A percentile compares a stretch with the other conserved stretches of the same genome.
These are phyloP conservation scores for Pseudopodoces humilis DNA, from an alignment of 2,113 vertebrate species.

Conservation along the genomic window DNA sequence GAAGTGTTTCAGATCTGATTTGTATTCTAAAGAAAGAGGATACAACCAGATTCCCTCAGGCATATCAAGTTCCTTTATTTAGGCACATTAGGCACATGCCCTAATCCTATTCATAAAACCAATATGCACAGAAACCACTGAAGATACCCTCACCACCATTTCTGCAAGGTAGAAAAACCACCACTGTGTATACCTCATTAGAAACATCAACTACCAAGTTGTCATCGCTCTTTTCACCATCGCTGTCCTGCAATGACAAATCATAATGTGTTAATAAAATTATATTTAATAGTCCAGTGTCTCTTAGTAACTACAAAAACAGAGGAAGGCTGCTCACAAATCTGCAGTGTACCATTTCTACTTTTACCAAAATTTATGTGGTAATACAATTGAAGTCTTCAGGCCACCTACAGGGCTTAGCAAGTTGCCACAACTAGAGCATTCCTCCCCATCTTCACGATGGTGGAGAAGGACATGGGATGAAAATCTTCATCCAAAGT, in stretches of 20 bases:
- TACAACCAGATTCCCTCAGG: neutral
- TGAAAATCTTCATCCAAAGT: neutral
- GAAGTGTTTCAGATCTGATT: neutral
- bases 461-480: neutral
- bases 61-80: neutral
- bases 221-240: conserved; percentile 86
- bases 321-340: neutral
- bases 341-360: neutral
- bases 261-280: neutral
- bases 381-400: neutral
- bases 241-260: conserved; percentile 80
- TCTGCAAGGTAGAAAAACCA: neutral
- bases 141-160: neutral
- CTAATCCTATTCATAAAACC: neutral
- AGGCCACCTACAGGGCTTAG: neutral
- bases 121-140: neutral
- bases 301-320: neutral
- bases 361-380: neutral
- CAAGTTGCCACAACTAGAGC: neutral
- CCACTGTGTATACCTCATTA: conserved; percentile 78
- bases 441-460: neutral
- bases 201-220: conserved; percentile 88
- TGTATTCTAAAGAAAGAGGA: neutral
- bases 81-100: neutral
- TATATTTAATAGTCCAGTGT: neutral